Evolutionary conservation across 1,140 invertebrate species (phyloP), one percentile per base, ranked within the genome.

Genomic region (Coenobita brevimanus): DNA sequence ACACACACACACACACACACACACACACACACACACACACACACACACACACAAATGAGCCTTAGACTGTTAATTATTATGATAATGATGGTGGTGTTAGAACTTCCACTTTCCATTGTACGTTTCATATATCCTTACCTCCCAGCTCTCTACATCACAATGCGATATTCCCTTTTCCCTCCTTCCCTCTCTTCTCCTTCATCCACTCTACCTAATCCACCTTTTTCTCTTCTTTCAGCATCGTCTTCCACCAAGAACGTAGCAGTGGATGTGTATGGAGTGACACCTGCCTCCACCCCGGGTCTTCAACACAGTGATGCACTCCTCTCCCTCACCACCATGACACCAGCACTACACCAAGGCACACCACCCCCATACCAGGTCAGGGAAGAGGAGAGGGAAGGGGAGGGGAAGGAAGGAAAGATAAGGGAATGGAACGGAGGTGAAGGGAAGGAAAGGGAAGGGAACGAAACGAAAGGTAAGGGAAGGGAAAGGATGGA

Each of bases 161-260:
- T n/a, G n/a, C n/a, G n/a, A n/a, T n/a, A 50, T 17, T 50, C 46
- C 17, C 46, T 50, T 17, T 50, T 17, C 6, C 46, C 17, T 17
- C 17, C 46, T 50, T 17, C 17, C 17, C 46, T 50, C 46, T 50
- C 46, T 50, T 17, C 17, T 17, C 46, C 17, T 50, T 50, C 46
- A 50, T 50, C 46, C 17, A 6, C 17, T 17, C 46, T 50, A 6
- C 17, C 46, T 50, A 6, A 6, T 50, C 6, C 46, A 6, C 17
- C 46, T 50, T 17, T 50, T 17, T 50, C 46, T 50, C 46, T 17
- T 50, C 46, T 17, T 50, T 17, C 82, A 85, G 82, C 82, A 4
- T 85, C 82, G 8, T 85, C 82, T 0, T 85, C 82, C 3, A 76
- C 82, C n/a, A 85, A 85, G 54, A 85, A 76, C 71, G 82, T 85